Evolutionary conservation across 2,888 invertebrate species (phyloP), one percentile per base, ranked within the genome.

Genomic region (Lycocerus yunnanus): DNA sequence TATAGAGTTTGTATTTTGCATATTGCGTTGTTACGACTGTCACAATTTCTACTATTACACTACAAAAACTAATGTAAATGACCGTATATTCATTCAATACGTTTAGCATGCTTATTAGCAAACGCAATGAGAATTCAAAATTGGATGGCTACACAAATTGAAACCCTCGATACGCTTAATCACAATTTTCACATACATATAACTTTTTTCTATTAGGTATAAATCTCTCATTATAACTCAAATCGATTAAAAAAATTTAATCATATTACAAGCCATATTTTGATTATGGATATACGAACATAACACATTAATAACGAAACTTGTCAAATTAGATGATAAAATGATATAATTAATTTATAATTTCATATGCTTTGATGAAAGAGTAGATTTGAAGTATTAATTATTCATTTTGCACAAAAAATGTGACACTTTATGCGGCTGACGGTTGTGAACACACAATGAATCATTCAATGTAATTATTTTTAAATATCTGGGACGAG

Each of bases 11-110:
- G 73, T 74, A 59, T 21, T 81, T 81, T 69, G 80, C 78, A 78
- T 80, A 76, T 71, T 74, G 76, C 78, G 78, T 77, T 80, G 73
- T 79, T 78, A 77, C 71, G 68, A 43, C 24, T 70, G 16, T 58
- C 58, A 20, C 73, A 65, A 27, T 73, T 73, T 63, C 59, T 59
- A 61, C 58, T 24, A 58, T 18, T 60, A 66, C 66, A 58, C 68
- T 15, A 66, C 24, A 70, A 71, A 81, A 78, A 80, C 79, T 79
- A 80, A 81, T 81, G 80, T 78, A 77, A 81, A 80, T 79, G 73
- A 43, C 43, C 58, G 43, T 58, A 66, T 71, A 66, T 58, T 65
- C 21, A 71, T 59, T 66, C 43, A 58, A 15, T 59, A 20, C 21
- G 58, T n/a, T 60, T 71, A 71, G 21, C 27, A 9, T 58, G n/a